Evolutionary conservation across 2,113 vertebrate species (phyloP), one percentile per base, ranked within the genome.

Genomic region (Tiliqua scincoides): DNA sequence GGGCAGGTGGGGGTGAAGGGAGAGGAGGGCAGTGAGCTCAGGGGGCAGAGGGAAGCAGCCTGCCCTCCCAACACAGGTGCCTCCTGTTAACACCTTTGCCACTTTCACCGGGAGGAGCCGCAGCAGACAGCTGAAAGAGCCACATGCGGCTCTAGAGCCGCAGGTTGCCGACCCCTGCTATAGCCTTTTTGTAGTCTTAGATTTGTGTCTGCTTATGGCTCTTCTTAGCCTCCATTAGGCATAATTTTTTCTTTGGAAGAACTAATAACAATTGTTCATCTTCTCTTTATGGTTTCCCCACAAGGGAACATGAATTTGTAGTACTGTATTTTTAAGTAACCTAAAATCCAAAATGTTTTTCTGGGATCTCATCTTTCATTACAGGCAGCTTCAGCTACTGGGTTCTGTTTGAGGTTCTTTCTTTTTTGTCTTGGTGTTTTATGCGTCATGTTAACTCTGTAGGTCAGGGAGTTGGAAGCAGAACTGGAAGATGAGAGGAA

Each of bases 401-500:
- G 4, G 0, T 25, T 23, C 48, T 32, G 40, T 79, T 72, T n/a
- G 10, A 67, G 32, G n/a, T 83, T 32, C 40, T 30, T 5, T 10
- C 7, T n/a, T 10, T 3, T 11, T 0, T 59, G 63, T 17, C 14
- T 61, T 52, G 0, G 6, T 1, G 17, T 72, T 21, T 27, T 73
- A 18, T 83, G 54, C 3, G 0, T 68, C 14, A 32, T 62, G 52
- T 52, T 9, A 6, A 1, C 8, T 4, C 30, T 74, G 0, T 87
- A 99, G 98, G 99, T 99, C 54, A 96, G 99, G 2, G 99, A 99
- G 95, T 97, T 99, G 91, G 99, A 99, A 96, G 98, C 97, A 0
- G 99, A 99, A 94, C 93, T 99, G 89, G 99, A 99, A 91, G 99
- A 99, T 0, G 99, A 99, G 93, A 97, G 98, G 84, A 99, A 99